Conservation (phyloP, 2,113 vertebrate species). For the Heliornis fulica region DNA sequence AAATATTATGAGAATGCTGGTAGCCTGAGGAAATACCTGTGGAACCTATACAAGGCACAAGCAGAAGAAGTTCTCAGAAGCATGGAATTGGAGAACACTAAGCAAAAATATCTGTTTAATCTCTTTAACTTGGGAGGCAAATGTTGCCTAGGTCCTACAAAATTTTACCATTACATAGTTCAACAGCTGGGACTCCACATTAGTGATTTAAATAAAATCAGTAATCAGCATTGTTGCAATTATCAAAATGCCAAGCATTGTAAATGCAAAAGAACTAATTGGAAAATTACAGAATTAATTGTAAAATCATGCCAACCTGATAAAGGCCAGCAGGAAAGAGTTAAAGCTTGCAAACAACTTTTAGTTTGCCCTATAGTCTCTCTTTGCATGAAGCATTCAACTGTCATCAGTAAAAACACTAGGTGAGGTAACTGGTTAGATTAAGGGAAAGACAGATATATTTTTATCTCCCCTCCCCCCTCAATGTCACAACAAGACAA, state of each 20-base stretch:
- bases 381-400: conserved; percentile 12
- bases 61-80: not conserved
- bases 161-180: not conserved
- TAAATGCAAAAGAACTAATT: not conserved
- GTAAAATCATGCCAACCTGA: not conserved
- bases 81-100: not conserved
- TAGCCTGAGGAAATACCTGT: not conserved
- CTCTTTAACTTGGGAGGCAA: not conserved
- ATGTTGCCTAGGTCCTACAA: not conserved
- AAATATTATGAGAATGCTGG: not conserved
- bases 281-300: not conserved
- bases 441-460: not conserved
- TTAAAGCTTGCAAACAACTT: not conserved
- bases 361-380: not conserved
- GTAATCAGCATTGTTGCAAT: not conserved
- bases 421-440: not conserved
- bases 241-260: not conserved
- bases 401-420: not conserved
- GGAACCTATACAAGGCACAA: not conserved
- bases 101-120: not conserved
- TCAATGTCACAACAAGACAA: not conserved
- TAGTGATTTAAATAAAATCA: not conserved
- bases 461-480: not conserved
- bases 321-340: conserved; percentile 14
- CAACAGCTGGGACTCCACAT: not conserved